phyloP scores from a whole-genome alignment of 2,113 vertebrate genomes.

The Cepphus grylle region DNA sequence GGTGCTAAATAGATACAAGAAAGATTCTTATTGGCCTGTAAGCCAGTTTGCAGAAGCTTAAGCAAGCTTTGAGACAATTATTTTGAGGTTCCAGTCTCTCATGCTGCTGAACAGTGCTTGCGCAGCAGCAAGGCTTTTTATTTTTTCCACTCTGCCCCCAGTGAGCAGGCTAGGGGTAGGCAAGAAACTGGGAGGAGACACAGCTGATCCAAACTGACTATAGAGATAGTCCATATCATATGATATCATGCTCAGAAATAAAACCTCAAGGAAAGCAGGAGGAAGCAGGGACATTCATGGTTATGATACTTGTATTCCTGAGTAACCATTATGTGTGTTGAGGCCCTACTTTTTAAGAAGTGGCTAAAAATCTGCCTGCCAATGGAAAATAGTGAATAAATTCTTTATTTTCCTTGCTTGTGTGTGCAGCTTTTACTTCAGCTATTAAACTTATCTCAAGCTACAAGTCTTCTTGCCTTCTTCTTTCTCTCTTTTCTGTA shows the following conservation, averaged over 20 bases:
- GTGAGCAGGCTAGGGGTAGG: accelerated
- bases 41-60: too few relatives aligned
- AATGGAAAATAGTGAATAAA: background rate
- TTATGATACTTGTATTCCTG: background rate
- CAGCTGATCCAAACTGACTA: background rate
- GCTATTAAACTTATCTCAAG: too few relatives aligned
- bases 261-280: background rate
- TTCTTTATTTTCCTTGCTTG: too few relatives aligned
- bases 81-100: too few relatives aligned
- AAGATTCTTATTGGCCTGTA: too few relatives aligned
- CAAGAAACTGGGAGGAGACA: background rate
- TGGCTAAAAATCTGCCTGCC: background rate
- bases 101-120: background rate
- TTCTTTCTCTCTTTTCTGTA: too few relatives aligned
- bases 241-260: background rate
- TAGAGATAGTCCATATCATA: background rate
- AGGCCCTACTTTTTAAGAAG: background rate
- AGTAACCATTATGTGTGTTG: accelerated
- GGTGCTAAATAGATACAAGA: too few relatives aligned
- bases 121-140: background rate
- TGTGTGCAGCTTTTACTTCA: too few relatives aligned
- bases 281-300: background rate
- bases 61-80: too few relatives aligned
- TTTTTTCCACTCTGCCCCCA: background rate
- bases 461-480: too few relatives aligned